Base-by-base conservation (phyloP, 2,888 invertebrate species). In the Phania funesta region DNA sequence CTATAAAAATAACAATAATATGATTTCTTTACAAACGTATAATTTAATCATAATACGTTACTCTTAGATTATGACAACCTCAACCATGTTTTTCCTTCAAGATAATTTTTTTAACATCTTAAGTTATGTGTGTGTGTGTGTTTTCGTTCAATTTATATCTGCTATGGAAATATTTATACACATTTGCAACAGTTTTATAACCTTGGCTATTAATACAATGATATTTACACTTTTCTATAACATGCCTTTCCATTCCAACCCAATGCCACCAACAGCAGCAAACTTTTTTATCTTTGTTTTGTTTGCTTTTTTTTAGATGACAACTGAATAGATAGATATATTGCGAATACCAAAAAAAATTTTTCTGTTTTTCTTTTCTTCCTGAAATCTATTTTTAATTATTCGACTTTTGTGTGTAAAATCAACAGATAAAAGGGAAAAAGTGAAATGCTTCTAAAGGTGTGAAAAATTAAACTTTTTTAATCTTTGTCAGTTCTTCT, bases 171-270 rank as follows among this genome's bases (percentile, higher is more conserved):
- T 62, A 62, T 76, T 44, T 32, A 22, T 58, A 26, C 26, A 44
- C 18, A 71, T 22, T 58, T 64, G 77, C 74, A 78, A 78, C 70
- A 65, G 64, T 70, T 78, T 74, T 54, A n/a, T 64, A 70, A 74
- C 78, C 82, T 82, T 82, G 73, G 54, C 68, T 58, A 65, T 54
- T 52, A 32, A 65, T 20, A 65, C 58, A 65, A 64, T 64, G 71
- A 64, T 65, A 78, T 71, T 78, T 71, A 50, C 5, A 32, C 38
- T 58, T 48, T 46, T 67, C 1, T 29, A 18, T 18, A 32, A 2
- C 8, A 11, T 50, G 22, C 22, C 24, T 41, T 41, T 46, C 29
- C 7, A 29, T 29, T 35, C 6, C 22, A 29, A 54, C 6, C 24
- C 70, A 60, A 29, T 58, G 50, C 35, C 65, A 29, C 16, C n/a